Percentiles rank a stretch among this genome's conserved stretches.
Evolutionary conservation across 2,797 vertebrate genomes (phyloP).

Genomic region (Ctenochaetus hawaiiensis): DNA sequence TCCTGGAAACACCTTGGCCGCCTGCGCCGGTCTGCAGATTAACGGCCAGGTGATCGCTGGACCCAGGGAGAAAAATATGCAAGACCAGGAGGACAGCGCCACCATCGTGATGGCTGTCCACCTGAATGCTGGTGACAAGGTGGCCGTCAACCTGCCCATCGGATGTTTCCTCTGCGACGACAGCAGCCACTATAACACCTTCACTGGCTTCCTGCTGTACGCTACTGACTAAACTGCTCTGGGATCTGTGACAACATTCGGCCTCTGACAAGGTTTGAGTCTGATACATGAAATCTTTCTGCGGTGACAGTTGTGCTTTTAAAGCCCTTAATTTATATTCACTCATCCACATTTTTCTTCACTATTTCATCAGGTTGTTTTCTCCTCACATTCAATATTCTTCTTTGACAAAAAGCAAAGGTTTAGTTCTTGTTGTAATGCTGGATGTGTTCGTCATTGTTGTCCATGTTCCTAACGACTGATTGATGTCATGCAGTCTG

Average conservation of each 20-base stretch:
- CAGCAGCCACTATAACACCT: conserved; percentile 80
- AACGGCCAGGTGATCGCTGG: conserved; percentile 56
- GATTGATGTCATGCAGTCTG: background rate
- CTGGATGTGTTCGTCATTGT: background rate
- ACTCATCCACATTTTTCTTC: background rate
- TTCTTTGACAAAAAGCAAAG: background rate
- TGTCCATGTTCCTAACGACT: background rate
- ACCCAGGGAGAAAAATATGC: conserved; percentile 53
- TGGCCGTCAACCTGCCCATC: conserved; percentile 62
- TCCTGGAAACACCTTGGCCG: conserved; percentile 19
- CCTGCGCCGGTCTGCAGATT: conserved; percentile 69
- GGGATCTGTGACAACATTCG: conserved; percentile 5
- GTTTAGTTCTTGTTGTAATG: background rate
- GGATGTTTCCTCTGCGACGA: conserved; percentile 79
- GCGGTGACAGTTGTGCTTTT: background rate
- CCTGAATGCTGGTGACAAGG: conserved; percentile 71
- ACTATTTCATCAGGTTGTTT: background rate
- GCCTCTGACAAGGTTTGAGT: conserved; percentile 14
- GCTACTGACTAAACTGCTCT: conserved; percentile 52
- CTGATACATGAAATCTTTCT: conserved; percentile 21
- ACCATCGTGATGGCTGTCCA: conserved; percentile 62
- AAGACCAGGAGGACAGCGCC: conserved; percentile 83
- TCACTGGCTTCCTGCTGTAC: conserved; percentile 84
- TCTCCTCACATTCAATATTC: background rate
- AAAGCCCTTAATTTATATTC: background rate